phyloP scores from a whole-genome alignment of 2,797 vertebrate species.

The Otus scops region DNA sequence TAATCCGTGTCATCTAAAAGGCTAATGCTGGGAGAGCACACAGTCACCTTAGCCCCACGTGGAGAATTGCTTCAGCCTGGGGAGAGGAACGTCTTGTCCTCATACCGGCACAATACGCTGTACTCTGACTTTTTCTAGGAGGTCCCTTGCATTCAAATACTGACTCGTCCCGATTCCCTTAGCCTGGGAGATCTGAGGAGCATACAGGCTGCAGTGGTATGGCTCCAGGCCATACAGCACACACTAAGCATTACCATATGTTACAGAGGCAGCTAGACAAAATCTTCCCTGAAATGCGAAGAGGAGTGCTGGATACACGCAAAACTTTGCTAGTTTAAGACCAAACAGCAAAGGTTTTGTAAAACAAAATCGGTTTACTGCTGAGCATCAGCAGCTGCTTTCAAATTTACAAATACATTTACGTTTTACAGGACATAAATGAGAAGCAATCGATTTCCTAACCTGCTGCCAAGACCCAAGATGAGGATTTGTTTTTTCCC shows the following conservation, averaged over 20 bases:
- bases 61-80: background rate
- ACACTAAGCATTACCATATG: conserved; percentile 68
- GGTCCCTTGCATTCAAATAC: background rate
- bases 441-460: conserved; percentile 21
- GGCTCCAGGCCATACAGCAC: conserved; percentile 63
- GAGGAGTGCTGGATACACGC: background rate
- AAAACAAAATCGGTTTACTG: conserved; percentile 43
- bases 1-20: background rate
- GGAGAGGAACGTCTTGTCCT: conserved; percentile 46
- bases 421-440: conserved; percentile 11
- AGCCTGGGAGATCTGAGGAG: conserved; percentile 62
- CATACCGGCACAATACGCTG: background rate
- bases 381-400: conserved; percentile 55
- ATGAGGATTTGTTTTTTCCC: background rate
- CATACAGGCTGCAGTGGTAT: conserved; percentile 66
- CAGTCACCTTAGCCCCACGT: background rate
- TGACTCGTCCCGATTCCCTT: conserved; percentile 5
- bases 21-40: background rate
- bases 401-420: conserved; percentile 39
- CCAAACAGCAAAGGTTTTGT: conserved; percentile 47
- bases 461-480: background rate
- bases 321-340: background rate
- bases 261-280: conserved; percentile 60
- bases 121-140: conserved; percentile 33
- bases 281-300: conserved; percentile 25